A percentile compares a stretch with the other conserved stretches of the same genome.
Conservation (phyloP, 2,797 vertebrate species). For the Melanogrammus aeglefinus region DNA sequence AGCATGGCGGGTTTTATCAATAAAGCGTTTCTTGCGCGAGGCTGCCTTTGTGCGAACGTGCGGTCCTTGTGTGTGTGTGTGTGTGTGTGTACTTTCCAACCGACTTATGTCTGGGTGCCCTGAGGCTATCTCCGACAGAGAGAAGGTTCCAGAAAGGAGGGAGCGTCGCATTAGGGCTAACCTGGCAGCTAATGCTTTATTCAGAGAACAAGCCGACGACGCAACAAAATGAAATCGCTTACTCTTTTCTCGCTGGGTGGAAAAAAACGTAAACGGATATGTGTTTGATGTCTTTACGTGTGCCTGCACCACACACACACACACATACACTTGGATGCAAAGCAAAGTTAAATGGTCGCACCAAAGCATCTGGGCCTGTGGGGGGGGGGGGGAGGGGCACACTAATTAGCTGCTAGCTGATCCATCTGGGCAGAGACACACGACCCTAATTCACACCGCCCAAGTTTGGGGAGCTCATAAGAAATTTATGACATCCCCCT, state of each 20-base stretch:
- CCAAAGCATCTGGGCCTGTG: constrained; percentile 9
- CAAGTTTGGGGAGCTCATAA: not conserved
- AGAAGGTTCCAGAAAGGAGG: constrained; percentile 42
- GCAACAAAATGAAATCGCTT: constrained; percentile 46
- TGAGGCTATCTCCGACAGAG: constrained; percentile 42
- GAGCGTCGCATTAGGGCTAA: constrained; percentile 50
- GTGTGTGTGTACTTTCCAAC: constrained; percentile 51
- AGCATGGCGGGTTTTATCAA: constrained; percentile 34
- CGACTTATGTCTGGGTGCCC: constrained; percentile 56
- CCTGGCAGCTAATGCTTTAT: constrained; percentile 55
- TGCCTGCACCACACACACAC: not conserved
- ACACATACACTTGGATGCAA: not conserved
- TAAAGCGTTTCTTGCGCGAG: not conserved
- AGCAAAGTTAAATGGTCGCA: constrained; percentile 8
- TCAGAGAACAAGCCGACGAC: constrained; percentile 29
- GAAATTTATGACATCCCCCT: not conserved
- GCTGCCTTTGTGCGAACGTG: not conserved
- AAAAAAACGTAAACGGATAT: constrained; percentile 30
- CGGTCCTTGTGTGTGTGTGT: constrained; percentile 21
- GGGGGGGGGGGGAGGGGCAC: constrained; percentile 35
- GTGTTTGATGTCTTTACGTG: not conserved
- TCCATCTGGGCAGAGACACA: constrained; percentile 32
- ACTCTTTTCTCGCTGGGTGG: constrained; percentile 28
- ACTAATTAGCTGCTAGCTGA: constrained; percentile 40
- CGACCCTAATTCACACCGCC: not conserved